These are phyloP conservation scores for Malachius bipustulatus DNA, from an alignment of 2,888 invertebrate genomes.

Conservation along the genomic window DNA sequence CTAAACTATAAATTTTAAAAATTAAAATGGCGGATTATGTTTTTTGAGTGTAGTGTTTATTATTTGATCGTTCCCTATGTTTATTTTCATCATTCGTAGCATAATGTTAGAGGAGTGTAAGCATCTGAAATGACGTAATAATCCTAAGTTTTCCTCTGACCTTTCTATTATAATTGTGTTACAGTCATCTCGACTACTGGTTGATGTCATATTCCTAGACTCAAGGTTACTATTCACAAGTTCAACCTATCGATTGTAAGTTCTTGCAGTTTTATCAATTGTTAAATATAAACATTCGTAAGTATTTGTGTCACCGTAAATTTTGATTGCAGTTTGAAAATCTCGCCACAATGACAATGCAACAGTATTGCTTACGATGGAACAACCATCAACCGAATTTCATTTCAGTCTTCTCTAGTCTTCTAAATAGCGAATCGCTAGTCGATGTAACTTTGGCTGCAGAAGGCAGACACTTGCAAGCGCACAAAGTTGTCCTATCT, in stretches of 20 bases:
- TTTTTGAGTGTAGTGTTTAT: conserved; percentile 25
- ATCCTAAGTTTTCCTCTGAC: conserved; percentile 18
- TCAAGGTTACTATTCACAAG: conserved; percentile 31
- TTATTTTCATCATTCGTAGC: conserved; percentile 16
- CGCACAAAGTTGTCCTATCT: conserved; percentile 80
- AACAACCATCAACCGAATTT: conserved; percentile 91
- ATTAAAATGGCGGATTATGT: conserved; percentile 27
- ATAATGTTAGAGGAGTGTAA: conserved; percentile 2
- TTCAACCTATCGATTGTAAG: conserved; percentile 30
- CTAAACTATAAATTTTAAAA: no score
- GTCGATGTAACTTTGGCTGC: conserved; percentile 88
- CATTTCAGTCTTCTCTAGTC: conserved; percentile 75
- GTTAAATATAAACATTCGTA: conserved; percentile 23
- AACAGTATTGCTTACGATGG: conserved; percentile 53
- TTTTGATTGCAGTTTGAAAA: conserved; percentile 8
- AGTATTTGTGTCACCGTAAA: no score
- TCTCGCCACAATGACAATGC: conserved; percentile 31
- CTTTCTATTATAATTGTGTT: conserved; percentile 20
- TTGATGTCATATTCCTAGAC: conserved; percentile 29
- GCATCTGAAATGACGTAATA: conserved; percentile 19
- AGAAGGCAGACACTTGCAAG: conserved; percentile 76
- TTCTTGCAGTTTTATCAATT: no score
- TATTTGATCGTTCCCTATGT: conserved; percentile 16
- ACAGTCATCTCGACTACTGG: conserved; percentile 22
- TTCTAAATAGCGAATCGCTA: conserved; percentile 70